A percentile compares a stretch with the other conserved stretches of the same genome.
Conservation (phyloP, 2,797 vertebrate genomes). For the Onychomys arenicola region DNA sequence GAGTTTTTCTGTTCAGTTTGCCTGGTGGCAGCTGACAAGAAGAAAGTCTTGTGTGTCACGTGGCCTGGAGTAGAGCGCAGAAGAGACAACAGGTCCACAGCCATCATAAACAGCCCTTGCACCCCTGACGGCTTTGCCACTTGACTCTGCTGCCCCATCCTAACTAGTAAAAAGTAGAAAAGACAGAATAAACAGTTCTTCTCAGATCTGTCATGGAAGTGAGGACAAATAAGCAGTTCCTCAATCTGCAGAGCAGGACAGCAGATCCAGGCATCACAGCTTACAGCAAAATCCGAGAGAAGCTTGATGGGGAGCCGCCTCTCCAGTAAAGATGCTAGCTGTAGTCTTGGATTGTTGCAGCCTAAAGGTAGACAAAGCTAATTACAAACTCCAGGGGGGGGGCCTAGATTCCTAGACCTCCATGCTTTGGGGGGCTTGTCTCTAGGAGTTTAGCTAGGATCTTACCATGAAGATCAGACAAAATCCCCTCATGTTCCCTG, state of each 20-base stretch:
- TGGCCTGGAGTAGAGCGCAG: conserved; percentile 22
- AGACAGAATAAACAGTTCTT: not conserved
- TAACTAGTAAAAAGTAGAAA: not conserved
- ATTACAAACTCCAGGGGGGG: not conserved
- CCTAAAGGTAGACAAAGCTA: not conserved
- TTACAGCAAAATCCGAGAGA: not conserved
- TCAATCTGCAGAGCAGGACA: not conserved
- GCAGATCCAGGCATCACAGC: not conserved
- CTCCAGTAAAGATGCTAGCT: not conserved
- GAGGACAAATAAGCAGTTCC: not conserved
- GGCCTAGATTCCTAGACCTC: not conserved
- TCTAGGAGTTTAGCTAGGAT: not conserved
- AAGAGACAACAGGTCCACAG: not conserved
- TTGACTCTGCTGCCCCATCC: not conserved
- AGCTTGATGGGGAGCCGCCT: not conserved
- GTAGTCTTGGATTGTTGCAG: not conserved
- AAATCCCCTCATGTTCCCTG: not conserved
- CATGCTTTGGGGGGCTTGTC: not conserved
- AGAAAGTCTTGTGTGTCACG: conserved; percentile 29
- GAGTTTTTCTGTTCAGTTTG: not conserved
- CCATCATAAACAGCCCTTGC: not conserved
- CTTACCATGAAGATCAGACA: not conserved
- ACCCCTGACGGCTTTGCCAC: not conserved
- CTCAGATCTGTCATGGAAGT: not conserved
- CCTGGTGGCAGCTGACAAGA: not conserved